Percentiles rank a stretch among this genome's conserved stretches.
Evolutionary conservation across 2,888 invertebrate genomes (phyloP).

Genomic region (Drosophila nigricruria): DNA sequence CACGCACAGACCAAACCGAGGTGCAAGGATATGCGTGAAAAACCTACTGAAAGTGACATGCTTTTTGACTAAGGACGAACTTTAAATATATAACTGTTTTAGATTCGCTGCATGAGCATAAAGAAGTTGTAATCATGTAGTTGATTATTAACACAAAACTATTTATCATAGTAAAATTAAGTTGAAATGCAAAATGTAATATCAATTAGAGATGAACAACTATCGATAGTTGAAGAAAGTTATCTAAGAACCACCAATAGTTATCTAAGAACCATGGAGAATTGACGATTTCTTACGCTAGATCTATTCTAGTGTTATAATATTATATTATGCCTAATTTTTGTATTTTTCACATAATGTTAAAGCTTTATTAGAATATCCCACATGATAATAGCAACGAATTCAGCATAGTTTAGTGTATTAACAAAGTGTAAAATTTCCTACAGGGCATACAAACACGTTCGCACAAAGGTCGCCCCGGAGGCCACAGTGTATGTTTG

Average conservation of each 20-base stretch:
- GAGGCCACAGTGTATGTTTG: constrained; percentile 48
- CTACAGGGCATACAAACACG: constrained; percentile 34
- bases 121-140: no score
- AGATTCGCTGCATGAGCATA: not conserved
- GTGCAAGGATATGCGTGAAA: constrained; percentile 27
- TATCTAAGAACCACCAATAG: no score
- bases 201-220: not conserved
- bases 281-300: no score
- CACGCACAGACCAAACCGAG: constrained; percentile 24
- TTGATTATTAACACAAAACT: no score
- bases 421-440: constrained; percentile 19
- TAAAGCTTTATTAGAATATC: no score
- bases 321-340: not conserved
- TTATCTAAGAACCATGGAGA: no score
- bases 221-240: no score
- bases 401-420: not conserved
- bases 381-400: not conserved
- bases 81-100: not conserved
- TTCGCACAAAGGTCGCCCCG: constrained; percentile 53
- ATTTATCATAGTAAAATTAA: not conserved
- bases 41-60: constrained; percentile 25
- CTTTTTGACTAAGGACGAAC: not conserved
- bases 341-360: not conserved
- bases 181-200: not conserved
- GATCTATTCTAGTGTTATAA: no score